phyloP scores from a whole-genome alignment of 1,140 invertebrate genomes.

The Calliphora vicina region DNA sequence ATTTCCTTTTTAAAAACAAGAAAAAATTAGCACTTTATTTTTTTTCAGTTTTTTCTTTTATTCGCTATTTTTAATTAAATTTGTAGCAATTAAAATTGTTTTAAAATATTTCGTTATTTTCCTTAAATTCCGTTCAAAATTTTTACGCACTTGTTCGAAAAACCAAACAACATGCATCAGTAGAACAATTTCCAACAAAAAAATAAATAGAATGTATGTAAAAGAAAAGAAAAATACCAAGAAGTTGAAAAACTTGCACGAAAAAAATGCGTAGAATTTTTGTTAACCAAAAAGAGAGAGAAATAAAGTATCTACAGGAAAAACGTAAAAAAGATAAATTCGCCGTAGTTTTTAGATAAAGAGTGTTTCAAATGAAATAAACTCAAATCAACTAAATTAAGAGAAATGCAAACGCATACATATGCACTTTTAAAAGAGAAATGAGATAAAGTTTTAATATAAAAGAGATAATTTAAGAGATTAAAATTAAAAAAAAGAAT shows the following conservation, averaged over 20 bases:
- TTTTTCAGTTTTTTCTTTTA: no score
- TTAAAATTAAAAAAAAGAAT: no score
- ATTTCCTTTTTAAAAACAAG: no score
- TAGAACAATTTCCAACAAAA: background rate
- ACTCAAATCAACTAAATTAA: background rate
- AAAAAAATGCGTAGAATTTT: conserved; percentile 8
- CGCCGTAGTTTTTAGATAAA: background rate
- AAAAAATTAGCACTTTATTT: no score
- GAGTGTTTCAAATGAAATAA: background rate
- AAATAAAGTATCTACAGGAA: background rate
- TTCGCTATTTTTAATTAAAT: no score
- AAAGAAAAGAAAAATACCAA: background rate
- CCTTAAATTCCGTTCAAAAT: background rate
- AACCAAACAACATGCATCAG: background rate
- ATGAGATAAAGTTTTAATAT: background rate
- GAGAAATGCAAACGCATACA: background rate
- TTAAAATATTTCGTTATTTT: background rate
- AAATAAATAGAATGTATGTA: background rate
- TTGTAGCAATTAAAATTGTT: background rate
- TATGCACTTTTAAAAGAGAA: background rate
- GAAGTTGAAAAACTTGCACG: background rate
- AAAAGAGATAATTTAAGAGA: background rate
- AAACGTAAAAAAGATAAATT: background rate
- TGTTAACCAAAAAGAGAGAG: background rate
- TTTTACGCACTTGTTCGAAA: background rate